Evolutionary conservation across 2,113 vertebrate genomes (phyloP).

Genomic region (Microcebus murinus): DNA sequence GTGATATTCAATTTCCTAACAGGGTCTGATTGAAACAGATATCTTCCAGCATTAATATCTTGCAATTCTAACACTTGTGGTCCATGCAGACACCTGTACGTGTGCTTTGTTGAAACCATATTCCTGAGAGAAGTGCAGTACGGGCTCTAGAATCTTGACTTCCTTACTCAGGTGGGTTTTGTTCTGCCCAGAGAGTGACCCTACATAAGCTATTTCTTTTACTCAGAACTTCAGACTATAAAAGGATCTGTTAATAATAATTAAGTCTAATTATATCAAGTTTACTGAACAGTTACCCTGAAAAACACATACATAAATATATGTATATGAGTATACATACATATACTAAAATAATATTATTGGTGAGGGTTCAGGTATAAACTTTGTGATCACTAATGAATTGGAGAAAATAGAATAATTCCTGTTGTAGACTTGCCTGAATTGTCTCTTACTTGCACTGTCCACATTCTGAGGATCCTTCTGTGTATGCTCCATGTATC

Average conservation of each 20-base stretch:
- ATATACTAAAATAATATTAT: not conserved
- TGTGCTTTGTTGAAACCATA: not conserved
- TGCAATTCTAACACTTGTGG: not conserved
- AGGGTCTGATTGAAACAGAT: not conserved
- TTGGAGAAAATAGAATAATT: not conserved
- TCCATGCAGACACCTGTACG: not conserved
- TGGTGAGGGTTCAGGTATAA: not conserved
- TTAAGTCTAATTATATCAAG: not conserved
- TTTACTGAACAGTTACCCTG: not conserved
- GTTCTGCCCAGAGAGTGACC: not conserved
- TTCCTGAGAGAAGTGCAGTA: not conserved
- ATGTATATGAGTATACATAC: not conserved
- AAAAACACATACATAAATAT: not conserved
- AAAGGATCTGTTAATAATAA: not conserved
- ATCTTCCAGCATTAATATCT: not conserved
- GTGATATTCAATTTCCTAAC: not conserved
- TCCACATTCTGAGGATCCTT: not conserved
- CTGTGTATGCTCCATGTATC: not conserved
- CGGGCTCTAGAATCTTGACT: not conserved
- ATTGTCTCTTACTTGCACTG: not conserved
- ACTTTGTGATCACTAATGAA: not conserved
- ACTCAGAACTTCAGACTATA: not conserved
- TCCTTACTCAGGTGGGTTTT: not conserved
- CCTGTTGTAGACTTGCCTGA: not conserved
- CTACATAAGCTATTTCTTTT: not conserved